Evolutionary conservation across 2,888 invertebrate genomes (phyloP), one percentile per base, ranked within the genome.

Genomic region (Acanthosepion lycidas): DNA sequence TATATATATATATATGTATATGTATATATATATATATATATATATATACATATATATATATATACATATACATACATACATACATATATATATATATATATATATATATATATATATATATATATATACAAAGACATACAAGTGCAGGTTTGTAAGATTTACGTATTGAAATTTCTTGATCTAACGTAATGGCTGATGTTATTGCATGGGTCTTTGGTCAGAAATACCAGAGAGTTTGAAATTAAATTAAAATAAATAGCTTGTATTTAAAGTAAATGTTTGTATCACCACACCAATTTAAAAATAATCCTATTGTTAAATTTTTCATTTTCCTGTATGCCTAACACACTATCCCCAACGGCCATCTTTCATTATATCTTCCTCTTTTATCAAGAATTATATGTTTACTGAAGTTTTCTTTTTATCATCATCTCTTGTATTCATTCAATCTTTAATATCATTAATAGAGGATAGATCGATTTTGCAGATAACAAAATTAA

Each of bases 381-480:
- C 59, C 26, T 59, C 28, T 8, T 78, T n/a, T 33, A 78, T 78
- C 78, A 78, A 78, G 78, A 23, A 12, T 78, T 28, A 78, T 78
- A n/a, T 9, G n/a, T 78, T 33, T 15, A 33, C 78, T 33, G n/a
- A 33, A 15, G n/a, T 78, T 12, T 78, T n/a, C 18, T 78, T n/a
- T 15, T 78, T n/a, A n/a, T 78, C 78, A 33, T 78, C n/a, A 15
- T 78, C n/a, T 78, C 12, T 78, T 78, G 78, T 78, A 78, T 78
- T 78, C 78, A 33, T 78, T n/a, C n/a, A 78, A 78, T 78, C n/a
- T 78, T 78, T 78, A n/a, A 78, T 78, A 78, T 78, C 78, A 78
- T 78, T 33, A 78, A 78, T 78, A 78, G 78, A 78, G 15, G n/a
- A 78, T n/a, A 33, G 78, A 78, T 78, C 78, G 78, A 78, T 78